Evolutionary conservation across 2,797 vertebrate species (phyloP), one percentile per base, ranked within the genome.

Genomic region (Gymnoscopelus braueri): DNA sequence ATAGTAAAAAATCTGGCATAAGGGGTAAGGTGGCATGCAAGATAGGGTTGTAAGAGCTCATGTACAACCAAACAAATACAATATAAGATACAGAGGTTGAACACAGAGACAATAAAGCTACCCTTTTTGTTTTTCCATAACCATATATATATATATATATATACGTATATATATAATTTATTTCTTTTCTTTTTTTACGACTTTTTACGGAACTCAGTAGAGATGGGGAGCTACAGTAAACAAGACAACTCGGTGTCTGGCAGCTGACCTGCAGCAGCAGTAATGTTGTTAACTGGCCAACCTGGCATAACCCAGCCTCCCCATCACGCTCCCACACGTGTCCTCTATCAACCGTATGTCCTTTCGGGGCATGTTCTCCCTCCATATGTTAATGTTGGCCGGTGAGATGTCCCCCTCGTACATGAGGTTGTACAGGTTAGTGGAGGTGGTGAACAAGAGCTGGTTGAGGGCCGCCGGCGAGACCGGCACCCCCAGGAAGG

Each of bases 371-470:
- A 99, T 94, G 32, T 94, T 95, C 51, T 92, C 88, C 79, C 93
- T 96, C 98, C 98, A 99, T 62, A 83, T 67, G 77, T 96, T 90
- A 69, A 95, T 95, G 77, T 87, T 96, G 59, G 89, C 90, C 49
- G 96, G 95, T 71, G 97, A 98, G 77, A 99, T 95, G 82, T 98
- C 95, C 10, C 97, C 96, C 80, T 99, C 97, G 3, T 98, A 96
- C 88, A 96, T 95, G 32, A 99, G 94, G 80, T 95, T 97, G 88
- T 96, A 98, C 90, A 98, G 91, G 90, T 95, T 96, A 1, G 97
- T 98, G 74, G 96, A 97, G 24, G 97, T 98, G 89, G 97, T 96
- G 92, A 98, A 98, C 62, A 96, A 80, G 75, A 99, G 96, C 87
- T 97, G 96, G 93, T 99, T 98, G 90, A 99, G 95, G 76, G 94